A percentile compares a stretch with the other conserved stretches of the same genome.
Evolutionary conservation across 2,797 vertebrate genomes (phyloP).

Genomic region (Scolopax rusticola): DNA sequence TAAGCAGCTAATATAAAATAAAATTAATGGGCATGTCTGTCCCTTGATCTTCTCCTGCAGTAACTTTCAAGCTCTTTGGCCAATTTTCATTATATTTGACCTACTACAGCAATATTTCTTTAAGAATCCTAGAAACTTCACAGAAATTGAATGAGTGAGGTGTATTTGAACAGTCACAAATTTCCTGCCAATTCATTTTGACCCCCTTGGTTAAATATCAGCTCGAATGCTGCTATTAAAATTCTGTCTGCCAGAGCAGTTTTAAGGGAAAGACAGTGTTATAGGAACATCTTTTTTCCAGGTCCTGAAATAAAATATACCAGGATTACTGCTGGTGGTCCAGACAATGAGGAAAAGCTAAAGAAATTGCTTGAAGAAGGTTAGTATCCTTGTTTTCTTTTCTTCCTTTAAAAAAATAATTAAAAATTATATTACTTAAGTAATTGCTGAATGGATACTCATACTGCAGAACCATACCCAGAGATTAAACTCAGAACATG

Average conservation of each 20-base stretch:
- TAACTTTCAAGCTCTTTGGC: not conserved
- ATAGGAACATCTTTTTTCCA: not conserved
- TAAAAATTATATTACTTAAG: not conserved
- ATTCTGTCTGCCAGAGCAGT: not conserved
- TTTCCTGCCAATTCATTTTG: not conserved
- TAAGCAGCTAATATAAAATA: not conserved
- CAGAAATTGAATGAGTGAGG: not conserved
- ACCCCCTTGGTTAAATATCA: not conserved
- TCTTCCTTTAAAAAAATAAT: not conserved
- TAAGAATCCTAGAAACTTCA: not conserved
- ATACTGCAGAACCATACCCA: not conserved
- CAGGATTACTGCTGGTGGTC: constrained; percentile 75
- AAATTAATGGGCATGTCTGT: not conserved
- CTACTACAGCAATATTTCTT: not conserved
- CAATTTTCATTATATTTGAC: not conserved
- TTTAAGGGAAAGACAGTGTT: not conserved
- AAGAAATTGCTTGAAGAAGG: constrained; percentile 84
- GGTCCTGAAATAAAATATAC: constrained; percentile 85
- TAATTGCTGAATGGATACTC: not conserved
- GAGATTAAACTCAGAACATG: not conserved
- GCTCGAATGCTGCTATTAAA: not conserved
- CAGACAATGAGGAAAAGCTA: constrained; percentile 77
- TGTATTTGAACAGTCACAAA: not conserved
- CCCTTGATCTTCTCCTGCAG: not conserved
- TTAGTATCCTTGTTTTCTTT: constrained; percentile 72